phyloP scores from a whole-genome alignment of 2,797 vertebrate genomes.

The Tiaroga cobitis region DNA sequence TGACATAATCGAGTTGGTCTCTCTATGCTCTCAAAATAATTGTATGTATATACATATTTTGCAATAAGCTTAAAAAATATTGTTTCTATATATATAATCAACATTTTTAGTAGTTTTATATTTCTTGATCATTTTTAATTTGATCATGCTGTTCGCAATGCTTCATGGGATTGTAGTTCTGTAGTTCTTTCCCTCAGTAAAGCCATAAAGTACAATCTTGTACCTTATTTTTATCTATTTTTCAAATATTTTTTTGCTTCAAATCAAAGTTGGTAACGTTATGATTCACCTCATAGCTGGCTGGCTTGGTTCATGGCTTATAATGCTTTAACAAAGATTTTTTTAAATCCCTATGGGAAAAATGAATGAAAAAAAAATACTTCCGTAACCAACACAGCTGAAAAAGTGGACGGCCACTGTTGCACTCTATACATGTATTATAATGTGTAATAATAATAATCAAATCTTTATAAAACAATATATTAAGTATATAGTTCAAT shows the following conservation, averaged over 20 bases:
- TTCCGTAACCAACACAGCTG: neutral
- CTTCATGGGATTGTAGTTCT: neutral
- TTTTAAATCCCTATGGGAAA: neutral
- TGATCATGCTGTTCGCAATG: neutral
- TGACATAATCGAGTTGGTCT: rapidly evolving
- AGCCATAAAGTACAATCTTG: neutral
- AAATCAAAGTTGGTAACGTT: neutral
- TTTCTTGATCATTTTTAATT: neutral
- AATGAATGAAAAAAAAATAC: neutral
- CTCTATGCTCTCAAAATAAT: neutral
- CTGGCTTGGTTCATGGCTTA: neutral
- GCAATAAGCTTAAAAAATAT: neutral
- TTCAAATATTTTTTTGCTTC: neutral
- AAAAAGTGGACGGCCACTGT: neutral
- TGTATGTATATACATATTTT: neutral
- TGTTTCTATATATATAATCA: neutral
- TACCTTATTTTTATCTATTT: neutral
- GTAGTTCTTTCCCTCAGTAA: neutral
- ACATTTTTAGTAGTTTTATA: neutral
- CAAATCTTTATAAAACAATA: neutral
- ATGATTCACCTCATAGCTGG: neutral
- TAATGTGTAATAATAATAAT: neutral
- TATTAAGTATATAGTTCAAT: neutral
- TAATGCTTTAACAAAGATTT: neutral
- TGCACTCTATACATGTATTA: neutral